phyloP scores from a whole-genome alignment of 2,888 invertebrate genomes.

The Baronia brevicornis region DNA sequence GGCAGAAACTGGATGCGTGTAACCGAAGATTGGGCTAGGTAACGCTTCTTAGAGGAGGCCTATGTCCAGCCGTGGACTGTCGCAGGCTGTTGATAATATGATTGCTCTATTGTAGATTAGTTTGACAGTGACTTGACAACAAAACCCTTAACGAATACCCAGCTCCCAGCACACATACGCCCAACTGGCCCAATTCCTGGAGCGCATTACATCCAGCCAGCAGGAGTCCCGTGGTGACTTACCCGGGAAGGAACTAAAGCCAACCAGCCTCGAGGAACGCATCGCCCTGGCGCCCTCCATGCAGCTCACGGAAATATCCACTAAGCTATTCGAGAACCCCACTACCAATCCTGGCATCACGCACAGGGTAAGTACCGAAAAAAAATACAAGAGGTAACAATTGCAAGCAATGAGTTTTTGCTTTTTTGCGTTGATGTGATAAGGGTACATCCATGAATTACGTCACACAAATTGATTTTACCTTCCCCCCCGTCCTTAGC shows the following conservation, averaged over 20 bases:
- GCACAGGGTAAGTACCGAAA: constrained; percentile 47
- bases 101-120: not conserved
- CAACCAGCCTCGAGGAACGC: constrained; percentile 50
- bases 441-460: too few relatives aligned
- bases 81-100: too few relatives aligned
- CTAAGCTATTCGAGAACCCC: constrained; percentile 53
- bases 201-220: constrained; percentile 78
- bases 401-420: too few relatives aligned
- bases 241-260: constrained; percentile 35
- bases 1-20: too few relatives aligned
- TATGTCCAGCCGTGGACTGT: too few relatives aligned
- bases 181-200: constrained; percentile 84
- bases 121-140: not conserved
- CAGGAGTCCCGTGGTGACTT: constrained; percentile 49
- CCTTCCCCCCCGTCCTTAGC: too few relatives aligned
- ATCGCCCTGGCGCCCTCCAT: constrained; percentile 47
- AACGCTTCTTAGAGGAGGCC: too few relatives aligned
- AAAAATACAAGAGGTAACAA: too few relatives aligned
- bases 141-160: constrained; percentile 4
- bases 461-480: too few relatives aligned
- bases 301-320: constrained; percentile 43
- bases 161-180: constrained; percentile 88
- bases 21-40: too few relatives aligned
- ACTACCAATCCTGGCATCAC: constrained; percentile 57
- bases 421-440: too few relatives aligned